Percentiles rank a stretch among this genome's conserved stretches.
Conservation (phyloP, 2,113 vertebrate genomes). For the Morone saxatilis region DNA sequence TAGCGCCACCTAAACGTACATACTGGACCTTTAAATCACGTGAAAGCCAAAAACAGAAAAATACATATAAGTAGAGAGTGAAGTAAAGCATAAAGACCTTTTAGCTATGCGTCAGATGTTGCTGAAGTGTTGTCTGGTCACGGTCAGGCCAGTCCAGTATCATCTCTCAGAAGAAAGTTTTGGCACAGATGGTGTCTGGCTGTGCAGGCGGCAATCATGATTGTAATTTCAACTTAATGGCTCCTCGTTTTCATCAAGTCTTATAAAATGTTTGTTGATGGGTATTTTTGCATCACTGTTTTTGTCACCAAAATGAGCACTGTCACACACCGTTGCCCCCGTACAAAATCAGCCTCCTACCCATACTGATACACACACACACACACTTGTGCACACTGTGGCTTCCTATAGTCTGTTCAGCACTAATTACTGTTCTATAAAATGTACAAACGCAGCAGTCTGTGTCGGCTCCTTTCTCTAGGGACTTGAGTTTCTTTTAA, state of each 20-base stretch:
- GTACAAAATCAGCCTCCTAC: conserved; percentile 16
- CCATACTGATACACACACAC: background rate
- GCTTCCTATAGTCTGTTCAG: conserved; percentile 38
- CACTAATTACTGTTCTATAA: conserved; percentile 55
- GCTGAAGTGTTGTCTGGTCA: background rate
- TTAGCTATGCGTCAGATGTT: background rate
- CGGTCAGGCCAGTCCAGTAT: background rate
- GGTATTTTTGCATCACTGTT: conserved; percentile 13
- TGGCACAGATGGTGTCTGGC: conserved; percentile 27
- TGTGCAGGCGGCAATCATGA: conserved; percentile 19
- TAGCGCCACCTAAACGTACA: too few relatives aligned
- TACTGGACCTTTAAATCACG: too few relatives aligned
- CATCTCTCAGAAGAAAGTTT: background rate
- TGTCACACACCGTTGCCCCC: conserved; percentile 30
- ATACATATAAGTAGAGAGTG: background rate
- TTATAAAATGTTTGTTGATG: conserved; percentile 32
- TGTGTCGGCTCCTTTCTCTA: conserved; percentile 2
- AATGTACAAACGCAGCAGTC: conserved; percentile 31
- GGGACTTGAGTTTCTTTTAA: conserved; percentile 15
- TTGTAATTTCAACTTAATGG: conserved; percentile 32
- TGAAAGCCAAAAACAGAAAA: background rate
- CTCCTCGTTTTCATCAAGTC: conserved; percentile 25
- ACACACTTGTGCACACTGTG: background rate
- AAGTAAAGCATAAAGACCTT: background rate
- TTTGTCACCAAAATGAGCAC: conserved; percentile 27